Percentiles rank a stretch among this genome's conserved stretches.
These are phyloP conservation scores for Tenualosa ilisha DNA, from an alignment of 2,797 vertebrate species.

Conservation along the genomic window DNA sequence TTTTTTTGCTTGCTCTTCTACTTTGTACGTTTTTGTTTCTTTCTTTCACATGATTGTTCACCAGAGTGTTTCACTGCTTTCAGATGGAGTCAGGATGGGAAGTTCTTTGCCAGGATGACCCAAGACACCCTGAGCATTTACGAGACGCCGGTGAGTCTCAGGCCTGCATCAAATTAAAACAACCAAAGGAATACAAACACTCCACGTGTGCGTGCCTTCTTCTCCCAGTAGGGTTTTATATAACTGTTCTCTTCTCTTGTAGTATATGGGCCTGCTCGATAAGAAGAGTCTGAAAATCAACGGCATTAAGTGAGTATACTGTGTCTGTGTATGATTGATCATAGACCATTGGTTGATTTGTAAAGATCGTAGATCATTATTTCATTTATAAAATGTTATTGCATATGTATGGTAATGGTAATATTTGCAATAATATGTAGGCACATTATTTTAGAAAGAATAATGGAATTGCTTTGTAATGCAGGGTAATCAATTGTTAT, in stretches of 20 bases:
- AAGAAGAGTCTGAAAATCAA: constrained; percentile 98
- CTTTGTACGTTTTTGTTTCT: background rate
- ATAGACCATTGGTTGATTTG: background rate
- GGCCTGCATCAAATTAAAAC: background rate
- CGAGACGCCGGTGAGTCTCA: constrained; percentile 89
- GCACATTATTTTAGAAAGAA: background rate
- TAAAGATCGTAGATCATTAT: too few relatives aligned
- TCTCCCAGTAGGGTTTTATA: background rate
- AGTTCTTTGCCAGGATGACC: constrained; percentile 98
- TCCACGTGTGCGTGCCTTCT: too few relatives aligned
- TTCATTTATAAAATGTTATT: too few relatives aligned
- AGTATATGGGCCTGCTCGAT: constrained; percentile 98
- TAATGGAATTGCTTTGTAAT: background rate
- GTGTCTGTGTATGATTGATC: background rate
- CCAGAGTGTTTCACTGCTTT: background rate
- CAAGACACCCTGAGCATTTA: constrained; percentile 95
- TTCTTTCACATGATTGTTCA: too few relatives aligned
- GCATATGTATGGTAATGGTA: background rate
- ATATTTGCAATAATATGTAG: background rate
- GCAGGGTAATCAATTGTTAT: background rate
- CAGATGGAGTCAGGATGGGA: constrained; percentile 98
- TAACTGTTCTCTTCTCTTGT: constrained; percentile 31
- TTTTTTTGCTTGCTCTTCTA: background rate
- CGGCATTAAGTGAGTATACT: constrained; percentile 89
- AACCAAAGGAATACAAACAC: background rate